phyloP scores from a whole-genome alignment of 2,113 vertebrate species.

The Anoplopoma fimbria region DNA sequence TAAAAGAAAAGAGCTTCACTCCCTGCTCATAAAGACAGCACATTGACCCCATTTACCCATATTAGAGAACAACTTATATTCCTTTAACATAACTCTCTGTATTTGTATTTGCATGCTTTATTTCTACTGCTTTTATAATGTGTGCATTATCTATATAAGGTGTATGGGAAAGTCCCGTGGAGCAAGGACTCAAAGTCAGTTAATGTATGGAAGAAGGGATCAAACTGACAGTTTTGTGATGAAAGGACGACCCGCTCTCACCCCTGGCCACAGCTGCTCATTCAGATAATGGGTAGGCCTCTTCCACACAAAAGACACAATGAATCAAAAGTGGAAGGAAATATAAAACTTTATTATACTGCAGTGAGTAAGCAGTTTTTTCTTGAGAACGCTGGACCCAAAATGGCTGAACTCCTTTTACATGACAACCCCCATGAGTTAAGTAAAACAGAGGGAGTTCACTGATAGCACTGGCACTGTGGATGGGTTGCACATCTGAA shows the following conservation, averaged over 20 bases:
- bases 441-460: too few relatives aligned
- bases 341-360: neutral
- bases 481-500: neutral
- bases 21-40: neutral
- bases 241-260: too few relatives aligned
- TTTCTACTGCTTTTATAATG: neutral
- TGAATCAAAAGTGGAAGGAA: neutral
- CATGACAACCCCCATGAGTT: neutral
- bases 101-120: neutral
- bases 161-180: too few relatives aligned
- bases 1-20: conserved; percentile 1
- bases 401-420: neutral
- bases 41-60: conserved; percentile 7
- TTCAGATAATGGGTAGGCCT: neutral
- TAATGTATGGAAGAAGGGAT: too few relatives aligned
- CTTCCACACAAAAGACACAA: neutral
- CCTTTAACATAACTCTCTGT: neutral
- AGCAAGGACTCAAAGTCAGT: too few relatives aligned
- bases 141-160: neutral
- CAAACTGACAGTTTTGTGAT: too few relatives aligned
- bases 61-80: neutral
- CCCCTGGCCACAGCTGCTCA: too few relatives aligned
- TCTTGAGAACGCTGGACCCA: neutral
- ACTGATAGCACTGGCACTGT: neutral
- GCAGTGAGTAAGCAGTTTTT: conserved; percentile 1